Percentiles rank a stretch among this genome's conserved stretches.
Conservation (phyloP, 2,888 invertebrate genomes). For the Xylota segnis region DNA sequence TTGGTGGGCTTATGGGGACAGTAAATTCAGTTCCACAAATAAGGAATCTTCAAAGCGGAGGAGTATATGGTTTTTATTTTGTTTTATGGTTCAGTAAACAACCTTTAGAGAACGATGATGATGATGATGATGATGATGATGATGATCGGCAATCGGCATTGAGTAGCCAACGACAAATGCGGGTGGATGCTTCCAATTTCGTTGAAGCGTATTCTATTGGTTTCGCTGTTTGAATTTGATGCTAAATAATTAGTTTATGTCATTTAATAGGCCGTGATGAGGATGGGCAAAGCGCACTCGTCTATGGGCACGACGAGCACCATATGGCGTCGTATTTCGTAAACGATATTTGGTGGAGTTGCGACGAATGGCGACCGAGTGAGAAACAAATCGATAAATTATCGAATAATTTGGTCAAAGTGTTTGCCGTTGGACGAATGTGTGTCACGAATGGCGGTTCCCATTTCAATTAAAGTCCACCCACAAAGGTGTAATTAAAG, state of each 20-base stretch:
- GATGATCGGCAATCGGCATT: too few relatives aligned
- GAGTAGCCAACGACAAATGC: constrained; percentile 24
- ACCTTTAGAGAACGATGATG: constrained; percentile 44
- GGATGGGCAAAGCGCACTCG: constrained; percentile 55
- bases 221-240: constrained; percentile 72
- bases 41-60: constrained; percentile 69
- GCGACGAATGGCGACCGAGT: constrained; percentile 26
- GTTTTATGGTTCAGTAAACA: constrained; percentile 69
- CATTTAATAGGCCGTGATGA: constrained; percentile 74
- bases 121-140: too few relatives aligned
- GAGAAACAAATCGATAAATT: constrained; percentile 57
- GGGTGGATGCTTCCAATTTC: constrained; percentile 51
- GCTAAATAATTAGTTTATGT: constrained; percentile 68
- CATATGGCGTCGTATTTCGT: constrained; percentile 65
- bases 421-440: constrained; percentile 10
- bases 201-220: constrained; percentile 63
- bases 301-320: constrained; percentile 59
- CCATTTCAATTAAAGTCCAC: constrained; percentile 45
- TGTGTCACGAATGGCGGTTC: constrained; percentile 56
- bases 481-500: constrained; percentile 43
- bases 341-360: constrained; percentile 20
- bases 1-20: constrained; percentile 56
- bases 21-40: constrained; percentile 69
- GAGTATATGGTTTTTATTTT: constrained; percentile 53
- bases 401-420: constrained; percentile 57